phyloP scores from a whole-genome alignment of 2,888 invertebrate genomes.

The Diadegma fenestrale region DNA sequence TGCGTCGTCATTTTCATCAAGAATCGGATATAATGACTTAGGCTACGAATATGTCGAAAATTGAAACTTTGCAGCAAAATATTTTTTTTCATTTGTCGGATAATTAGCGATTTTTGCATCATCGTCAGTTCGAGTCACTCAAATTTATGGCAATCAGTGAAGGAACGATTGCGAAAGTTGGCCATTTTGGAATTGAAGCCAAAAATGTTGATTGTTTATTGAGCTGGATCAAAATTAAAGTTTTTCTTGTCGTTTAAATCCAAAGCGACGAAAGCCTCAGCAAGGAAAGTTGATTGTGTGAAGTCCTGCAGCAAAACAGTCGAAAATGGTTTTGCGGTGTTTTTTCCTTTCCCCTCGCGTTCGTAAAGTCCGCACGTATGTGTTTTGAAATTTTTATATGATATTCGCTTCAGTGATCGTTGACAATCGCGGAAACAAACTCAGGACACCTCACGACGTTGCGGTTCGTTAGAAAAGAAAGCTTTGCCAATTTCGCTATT shows the following conservation, averaged over 20 bases:
- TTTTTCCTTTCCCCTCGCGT: neutral
- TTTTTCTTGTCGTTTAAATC: neutral
- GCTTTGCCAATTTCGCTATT: slow-evolving; percentile 59
- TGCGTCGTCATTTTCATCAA: no score
- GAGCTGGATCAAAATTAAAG: neutral
- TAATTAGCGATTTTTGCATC: no score
- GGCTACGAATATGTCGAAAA: no score
- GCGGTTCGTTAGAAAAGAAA: slow-evolving; percentile 64
- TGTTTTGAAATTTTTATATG: slow-evolving; percentile 41
- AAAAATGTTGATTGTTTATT: neutral
- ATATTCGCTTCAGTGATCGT: slow-evolving; percentile 47
- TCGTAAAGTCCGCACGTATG: slow-evolving; percentile 31
- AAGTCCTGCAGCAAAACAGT: neutral
- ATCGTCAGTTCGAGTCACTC: no score
- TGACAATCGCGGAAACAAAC: slow-evolving; percentile 52
- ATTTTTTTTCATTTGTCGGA: no score
- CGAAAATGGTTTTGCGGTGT: neutral
- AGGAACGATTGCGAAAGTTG: no score
- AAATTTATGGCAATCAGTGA: no score
- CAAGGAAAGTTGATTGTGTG: neutral
- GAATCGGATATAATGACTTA: no score
- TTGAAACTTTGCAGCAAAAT: no score
- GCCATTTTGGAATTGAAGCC: no score
- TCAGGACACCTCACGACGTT: slow-evolving; percentile 36
- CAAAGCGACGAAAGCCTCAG: neutral